A percentile compares a stretch with the other conserved stretches of the same genome.
Conservation (phyloP, 2,113 vertebrate species). For the Sceloporus undulatus region DNA sequence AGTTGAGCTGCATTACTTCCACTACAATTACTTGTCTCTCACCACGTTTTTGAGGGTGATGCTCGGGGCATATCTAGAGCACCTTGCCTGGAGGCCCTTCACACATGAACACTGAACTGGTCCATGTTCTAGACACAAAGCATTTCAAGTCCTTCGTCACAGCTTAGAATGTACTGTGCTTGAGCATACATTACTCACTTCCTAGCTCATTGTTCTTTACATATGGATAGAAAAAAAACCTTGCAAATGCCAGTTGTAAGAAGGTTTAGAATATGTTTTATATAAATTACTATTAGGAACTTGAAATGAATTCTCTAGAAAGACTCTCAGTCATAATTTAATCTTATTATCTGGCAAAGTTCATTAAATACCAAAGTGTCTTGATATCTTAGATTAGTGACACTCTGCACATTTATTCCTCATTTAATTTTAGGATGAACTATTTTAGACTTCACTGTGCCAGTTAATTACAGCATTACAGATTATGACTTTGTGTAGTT, state of each 20-base stretch:
- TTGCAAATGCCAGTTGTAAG: neutral
- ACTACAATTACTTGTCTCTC: neutral
- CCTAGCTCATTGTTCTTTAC: neutral
- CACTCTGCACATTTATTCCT: neutral
- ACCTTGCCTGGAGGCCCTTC: neutral
- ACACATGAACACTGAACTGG: neutral
- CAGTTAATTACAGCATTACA: conserved; percentile 17
- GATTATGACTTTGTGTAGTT: neutral
- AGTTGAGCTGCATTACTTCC: neutral
- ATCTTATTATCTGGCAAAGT: neutral
- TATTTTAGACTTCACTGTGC: neutral
- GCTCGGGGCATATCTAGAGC: neutral
- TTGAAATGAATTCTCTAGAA: neutral
- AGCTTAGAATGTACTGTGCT: neutral
- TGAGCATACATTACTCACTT: neutral
- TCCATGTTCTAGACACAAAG: neutral
- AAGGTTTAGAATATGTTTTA: neutral
- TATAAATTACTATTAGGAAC: neutral
- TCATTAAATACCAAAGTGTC: conserved; percentile 12
- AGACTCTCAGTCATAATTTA: neutral
- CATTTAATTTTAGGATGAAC: neutral
- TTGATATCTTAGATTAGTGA: neutral
- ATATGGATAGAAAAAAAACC: neutral
- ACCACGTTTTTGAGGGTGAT: neutral
- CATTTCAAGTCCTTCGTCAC: neutral